These are phyloP conservation scores for Eumeta japonica DNA, from an alignment of 1,140 invertebrate species.

Conservation along the genomic window DNA sequence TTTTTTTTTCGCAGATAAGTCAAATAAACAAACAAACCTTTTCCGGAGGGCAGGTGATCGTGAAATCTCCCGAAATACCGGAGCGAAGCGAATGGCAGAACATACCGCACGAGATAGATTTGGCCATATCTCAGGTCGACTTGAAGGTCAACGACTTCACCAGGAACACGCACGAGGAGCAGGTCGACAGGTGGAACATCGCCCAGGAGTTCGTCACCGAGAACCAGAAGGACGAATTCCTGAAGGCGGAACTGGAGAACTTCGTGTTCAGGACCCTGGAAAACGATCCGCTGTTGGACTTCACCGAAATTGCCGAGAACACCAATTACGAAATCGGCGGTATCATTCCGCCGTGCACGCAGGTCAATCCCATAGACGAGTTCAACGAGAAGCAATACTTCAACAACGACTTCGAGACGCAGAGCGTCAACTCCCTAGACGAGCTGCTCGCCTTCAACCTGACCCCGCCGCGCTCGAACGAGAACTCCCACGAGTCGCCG, in stretches of 20 bases:
- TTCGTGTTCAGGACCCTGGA: too few relatives aligned
- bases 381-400: constrained; percentile 10
- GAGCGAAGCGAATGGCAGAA: constrained; percentile 1
- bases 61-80: constrained; percentile 18
- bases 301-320: too few relatives aligned
- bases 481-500: too few relatives aligned
- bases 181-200: constrained; percentile 13
- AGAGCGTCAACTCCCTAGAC: background rate
- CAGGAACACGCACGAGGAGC: constrained; percentile 18
- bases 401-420: constrained; percentile 7
- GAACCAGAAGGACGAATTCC: constrained; percentile 1
- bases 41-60: constrained; percentile 34
- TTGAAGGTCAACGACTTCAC: constrained; percentile 22
- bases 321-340: background rate
- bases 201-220: constrained; percentile 21
- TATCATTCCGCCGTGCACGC: background rate
- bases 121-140: constrained; percentile 10
- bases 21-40: constrained; percentile 32
- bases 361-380: constrained; percentile 16
- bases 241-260: constrained; percentile 7
- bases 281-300: too few relatives aligned
- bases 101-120: constrained; percentile 18
- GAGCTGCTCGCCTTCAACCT: constrained; percentile 13
- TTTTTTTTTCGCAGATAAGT: constrained; percentile 21
- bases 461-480: constrained; percentile 34